A percentile compares a stretch with the other conserved stretches of the same genome.
These are phyloP conservation scores for Daubentonia madagascariensis DNA, from an alignment of 2,113 vertebrate species.

Conservation along the genomic window DNA sequence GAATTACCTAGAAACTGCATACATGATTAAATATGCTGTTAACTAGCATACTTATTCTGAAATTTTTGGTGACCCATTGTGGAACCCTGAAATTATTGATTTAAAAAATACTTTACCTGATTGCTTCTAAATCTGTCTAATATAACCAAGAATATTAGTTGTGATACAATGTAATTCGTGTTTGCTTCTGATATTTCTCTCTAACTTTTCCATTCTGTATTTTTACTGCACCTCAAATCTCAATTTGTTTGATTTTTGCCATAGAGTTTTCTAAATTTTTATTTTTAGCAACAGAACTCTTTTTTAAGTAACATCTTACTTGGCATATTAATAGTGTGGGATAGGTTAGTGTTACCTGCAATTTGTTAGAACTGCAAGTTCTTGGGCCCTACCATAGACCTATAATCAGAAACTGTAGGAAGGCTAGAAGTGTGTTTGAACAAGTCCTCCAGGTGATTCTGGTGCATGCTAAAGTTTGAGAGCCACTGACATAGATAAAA, in stretches of 20 bases:
- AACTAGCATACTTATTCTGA: not conserved
- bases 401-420: not conserved
- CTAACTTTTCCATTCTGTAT: not conserved
- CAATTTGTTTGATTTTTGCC: conserved; percentile 11
- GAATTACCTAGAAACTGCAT: not conserved
- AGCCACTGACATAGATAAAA: fast-evolving
- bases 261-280: not conserved
- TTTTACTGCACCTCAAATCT: not conserved
- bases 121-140: not conserved
- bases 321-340: not conserved
- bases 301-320: not conserved
- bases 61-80: not conserved
- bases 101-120: conserved; percentile 2
- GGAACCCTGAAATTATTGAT: not conserved
- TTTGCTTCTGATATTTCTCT: conserved; percentile 12
- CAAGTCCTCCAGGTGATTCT: not conserved
- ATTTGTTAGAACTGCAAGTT: not conserved
- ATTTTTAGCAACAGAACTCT: not conserved
- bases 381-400: too few species aligned
- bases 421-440: not conserved
- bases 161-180: not conserved
- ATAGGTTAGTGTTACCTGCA: not conserved
- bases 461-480: not conserved
- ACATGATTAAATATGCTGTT: not conserved
- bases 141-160: not conserved